A percentile compares a stretch with the other conserved stretches of the same genome.
Evolutionary conservation across 2,113 vertebrate species (phyloP).

Genomic region (Eira barbara): DNA sequence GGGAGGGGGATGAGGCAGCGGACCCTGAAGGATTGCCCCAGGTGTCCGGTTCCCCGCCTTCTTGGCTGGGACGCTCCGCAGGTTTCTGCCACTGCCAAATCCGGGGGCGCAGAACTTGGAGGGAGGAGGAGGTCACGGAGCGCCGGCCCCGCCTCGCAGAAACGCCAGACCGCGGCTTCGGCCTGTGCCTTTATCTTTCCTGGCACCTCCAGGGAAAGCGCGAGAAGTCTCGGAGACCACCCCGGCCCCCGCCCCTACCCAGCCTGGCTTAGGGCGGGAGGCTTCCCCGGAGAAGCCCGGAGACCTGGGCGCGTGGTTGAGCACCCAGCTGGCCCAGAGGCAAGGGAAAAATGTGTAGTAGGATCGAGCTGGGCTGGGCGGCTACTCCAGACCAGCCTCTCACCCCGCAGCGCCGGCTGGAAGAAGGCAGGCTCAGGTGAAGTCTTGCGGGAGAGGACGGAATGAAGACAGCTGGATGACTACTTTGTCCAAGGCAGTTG

Average conservation of each 20-base stretch:
- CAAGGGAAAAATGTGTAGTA: not conserved
- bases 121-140: not conserved
- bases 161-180: not conserved
- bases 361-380: not conserved
- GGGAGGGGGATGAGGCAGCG: not conserved
- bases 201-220: not conserved
- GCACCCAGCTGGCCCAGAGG: accelerated
- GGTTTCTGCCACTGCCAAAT: not conserved
- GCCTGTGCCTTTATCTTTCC: not conserved
- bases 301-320: no score
- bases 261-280: accelerated
- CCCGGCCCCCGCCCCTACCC: accelerated
- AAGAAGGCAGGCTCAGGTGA: not conserved
- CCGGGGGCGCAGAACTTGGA: not conserved
- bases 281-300: accelerated
- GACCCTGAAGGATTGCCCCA: accelerated
- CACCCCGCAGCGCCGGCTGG: accelerated
- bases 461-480: not conserved
- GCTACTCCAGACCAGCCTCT: not conserved
- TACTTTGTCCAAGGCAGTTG: not conserved
- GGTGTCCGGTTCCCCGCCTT: not conserved
- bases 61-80: not conserved
- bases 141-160: not conserved
- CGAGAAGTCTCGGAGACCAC: not conserved
- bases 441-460: not conserved